A percentile compares a stretch with the other conserved stretches of the same genome.
Conservation (phyloP, 2,888 invertebrate genomes). For the Caradrina clavipalpis region DNA sequence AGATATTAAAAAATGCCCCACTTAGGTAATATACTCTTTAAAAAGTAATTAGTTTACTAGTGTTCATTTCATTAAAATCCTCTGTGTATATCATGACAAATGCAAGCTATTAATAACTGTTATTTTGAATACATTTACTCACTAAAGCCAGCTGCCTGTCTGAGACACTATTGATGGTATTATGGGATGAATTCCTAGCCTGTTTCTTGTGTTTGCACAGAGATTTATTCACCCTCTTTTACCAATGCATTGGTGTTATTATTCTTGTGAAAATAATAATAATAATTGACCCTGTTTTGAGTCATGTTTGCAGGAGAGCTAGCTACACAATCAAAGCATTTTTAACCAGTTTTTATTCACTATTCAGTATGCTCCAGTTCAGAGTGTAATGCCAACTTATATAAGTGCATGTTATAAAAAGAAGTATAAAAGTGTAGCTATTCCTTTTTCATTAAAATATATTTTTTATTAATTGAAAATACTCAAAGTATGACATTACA, state of each 20-base stretch:
- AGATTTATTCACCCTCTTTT: not conserved
- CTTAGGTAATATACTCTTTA: not conserved
- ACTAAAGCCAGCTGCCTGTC: constrained; percentile 1
- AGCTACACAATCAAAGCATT: not conserved
- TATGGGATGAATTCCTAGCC: not conserved
- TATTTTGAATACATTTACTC: constrained; percentile 4
- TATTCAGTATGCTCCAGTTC: not conserved
- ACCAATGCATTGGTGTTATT: not conserved
- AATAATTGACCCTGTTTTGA: not conserved
- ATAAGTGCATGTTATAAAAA: not conserved
- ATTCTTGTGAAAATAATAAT: not conserved
- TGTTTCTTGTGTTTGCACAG: not conserved
- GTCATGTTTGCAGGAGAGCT: not conserved
- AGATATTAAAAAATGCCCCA: not conserved
- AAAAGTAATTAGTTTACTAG: not conserved
- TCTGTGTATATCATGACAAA: not conserved
- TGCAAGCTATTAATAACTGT: constrained; percentile 8
- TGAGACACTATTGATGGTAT: not conserved
- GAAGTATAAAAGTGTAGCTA: no score
- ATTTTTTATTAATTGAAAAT: not conserved
- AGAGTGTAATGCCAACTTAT: not conserved
- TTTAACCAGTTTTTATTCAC: not conserved
- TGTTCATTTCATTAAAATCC: not conserved
- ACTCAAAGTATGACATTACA: not conserved
- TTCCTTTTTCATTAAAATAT: not conserved